Percentiles rank a stretch among this genome's conserved stretches.
phyloP scores from a whole-genome alignment of 1,140 invertebrate species.

The Zaprionus africanus region DNA sequence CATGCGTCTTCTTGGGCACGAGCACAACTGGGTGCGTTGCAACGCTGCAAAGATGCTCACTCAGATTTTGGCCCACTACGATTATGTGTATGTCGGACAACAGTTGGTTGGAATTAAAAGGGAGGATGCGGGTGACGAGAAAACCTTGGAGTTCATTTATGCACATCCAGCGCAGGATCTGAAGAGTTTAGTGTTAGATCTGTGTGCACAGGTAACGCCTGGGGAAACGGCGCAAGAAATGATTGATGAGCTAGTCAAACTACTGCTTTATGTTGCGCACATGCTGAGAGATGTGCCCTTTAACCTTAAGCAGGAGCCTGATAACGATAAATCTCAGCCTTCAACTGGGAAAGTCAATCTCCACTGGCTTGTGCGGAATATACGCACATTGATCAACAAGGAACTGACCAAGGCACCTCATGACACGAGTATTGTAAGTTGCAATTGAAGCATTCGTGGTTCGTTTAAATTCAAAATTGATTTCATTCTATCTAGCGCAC shows the following conservation, averaged over 20 bases:
- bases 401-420: constrained; percentile 86
- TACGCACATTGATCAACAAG: constrained; percentile 87
- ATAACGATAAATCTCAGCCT: not conserved
- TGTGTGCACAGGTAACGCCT: constrained; percentile 90
- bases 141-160: constrained; percentile 86
- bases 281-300: constrained; percentile 86
- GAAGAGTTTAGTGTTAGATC: constrained; percentile 89
- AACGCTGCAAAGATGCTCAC: constrained; percentile 90
- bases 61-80: constrained; percentile 88
- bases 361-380: constrained; percentile 86
- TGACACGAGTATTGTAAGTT: constrained; percentile 85
- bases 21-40: constrained; percentile 89
- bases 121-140: constrained; percentile 18
- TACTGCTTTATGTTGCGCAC: constrained; percentile 89
- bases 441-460: not conserved
- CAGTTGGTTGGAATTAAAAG: constrained; percentile 57
- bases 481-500: constrained; percentile 86
- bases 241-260: constrained; percentile 89
- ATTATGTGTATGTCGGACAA: constrained; percentile 85
- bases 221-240: constrained; percentile 86
- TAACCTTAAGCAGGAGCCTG: constrained; percentile 59
- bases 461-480: too few relatives aligned
- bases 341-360: constrained; percentile 78
- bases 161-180: constrained; percentile 86
- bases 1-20: constrained; percentile 87